phyloP scores from a whole-genome alignment of 2,797 vertebrate genomes.

The Urocyon cinereoargenteus region DNA sequence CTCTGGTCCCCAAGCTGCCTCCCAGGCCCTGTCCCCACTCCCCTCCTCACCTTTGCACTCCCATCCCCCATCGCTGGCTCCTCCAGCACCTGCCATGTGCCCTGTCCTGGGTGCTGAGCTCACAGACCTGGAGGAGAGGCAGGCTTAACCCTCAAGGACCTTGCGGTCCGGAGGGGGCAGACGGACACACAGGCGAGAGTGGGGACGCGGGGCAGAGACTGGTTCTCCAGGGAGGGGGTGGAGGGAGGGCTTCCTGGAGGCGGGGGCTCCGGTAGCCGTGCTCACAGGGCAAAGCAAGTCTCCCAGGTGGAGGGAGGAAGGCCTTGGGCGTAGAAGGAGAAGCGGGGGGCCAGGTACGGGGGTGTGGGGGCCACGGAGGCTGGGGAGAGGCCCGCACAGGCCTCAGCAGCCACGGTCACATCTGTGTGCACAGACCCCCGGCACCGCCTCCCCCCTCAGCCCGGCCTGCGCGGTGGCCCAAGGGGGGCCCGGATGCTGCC shows the following conservation, averaged over 20 bases:
- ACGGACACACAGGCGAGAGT: not conserved
- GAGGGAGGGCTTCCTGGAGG: not conserved
- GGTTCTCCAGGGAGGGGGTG: not conserved
- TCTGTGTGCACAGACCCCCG: accelerated
- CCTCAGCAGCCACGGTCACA: accelerated
- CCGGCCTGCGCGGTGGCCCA: accelerated
- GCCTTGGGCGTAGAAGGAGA: not conserved
- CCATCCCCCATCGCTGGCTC: too few relatives aligned
- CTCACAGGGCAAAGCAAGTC: not conserved
- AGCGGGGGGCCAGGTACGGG: not conserved
- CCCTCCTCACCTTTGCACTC: not conserved
- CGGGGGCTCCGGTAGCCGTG: not conserved
- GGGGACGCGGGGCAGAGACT: not conserved
- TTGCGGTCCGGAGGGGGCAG: not conserved
- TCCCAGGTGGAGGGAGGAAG: not conserved
- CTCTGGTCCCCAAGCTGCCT: not conserved
- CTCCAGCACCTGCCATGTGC: not conserved
- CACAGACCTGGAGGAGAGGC: not conserved
- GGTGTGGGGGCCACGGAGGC: not conserved
- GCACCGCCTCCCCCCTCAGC: too few relatives aligned
- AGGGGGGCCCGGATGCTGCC: not conserved
- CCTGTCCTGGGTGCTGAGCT: not conserved
- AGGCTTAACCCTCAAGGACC: not conserved
- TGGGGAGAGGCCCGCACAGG: not conserved
- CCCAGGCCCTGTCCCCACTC: not conserved